Evolutionary conservation across 2,113 vertebrate species (phyloP).

Genomic region (Asarcornis scutulata): DNA sequence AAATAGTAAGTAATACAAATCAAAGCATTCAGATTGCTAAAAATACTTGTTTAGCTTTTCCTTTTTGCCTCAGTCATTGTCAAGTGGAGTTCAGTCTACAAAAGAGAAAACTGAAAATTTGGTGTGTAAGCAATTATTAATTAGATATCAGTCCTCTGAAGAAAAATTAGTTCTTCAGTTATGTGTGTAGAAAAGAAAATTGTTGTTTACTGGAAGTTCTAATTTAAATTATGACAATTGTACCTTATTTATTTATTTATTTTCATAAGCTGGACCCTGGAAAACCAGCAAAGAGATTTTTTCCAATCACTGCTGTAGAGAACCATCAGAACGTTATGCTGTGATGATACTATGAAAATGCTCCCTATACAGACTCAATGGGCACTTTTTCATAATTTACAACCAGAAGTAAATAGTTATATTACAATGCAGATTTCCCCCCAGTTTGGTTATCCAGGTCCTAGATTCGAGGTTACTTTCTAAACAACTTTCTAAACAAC

Average conservation of each 20-base stretch:
- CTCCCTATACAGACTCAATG: background rate
- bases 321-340: background rate
- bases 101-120: background rate
- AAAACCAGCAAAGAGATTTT: background rate
- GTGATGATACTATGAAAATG: background rate
- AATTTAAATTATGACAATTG: background rate
- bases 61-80: background rate
- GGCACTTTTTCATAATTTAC: background rate
- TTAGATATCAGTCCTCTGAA: background rate
- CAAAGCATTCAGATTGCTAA: background rate
- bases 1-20: background rate
- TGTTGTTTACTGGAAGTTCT: background rate
- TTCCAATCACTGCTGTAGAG: background rate
- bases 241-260: background rate
- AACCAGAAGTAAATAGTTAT: background rate
- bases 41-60: background rate
- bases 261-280: background rate
- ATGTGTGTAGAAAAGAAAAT: conserved; percentile 10
- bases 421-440: background rate
- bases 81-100: background rate
- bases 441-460: background rate
- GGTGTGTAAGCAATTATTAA: background rate
- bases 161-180: background rate
- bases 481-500: background rate
- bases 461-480: background rate